Base-by-base conservation (phyloP, 2,797 vertebrate genomes). In the Calcarius lapponicus region DNA sequence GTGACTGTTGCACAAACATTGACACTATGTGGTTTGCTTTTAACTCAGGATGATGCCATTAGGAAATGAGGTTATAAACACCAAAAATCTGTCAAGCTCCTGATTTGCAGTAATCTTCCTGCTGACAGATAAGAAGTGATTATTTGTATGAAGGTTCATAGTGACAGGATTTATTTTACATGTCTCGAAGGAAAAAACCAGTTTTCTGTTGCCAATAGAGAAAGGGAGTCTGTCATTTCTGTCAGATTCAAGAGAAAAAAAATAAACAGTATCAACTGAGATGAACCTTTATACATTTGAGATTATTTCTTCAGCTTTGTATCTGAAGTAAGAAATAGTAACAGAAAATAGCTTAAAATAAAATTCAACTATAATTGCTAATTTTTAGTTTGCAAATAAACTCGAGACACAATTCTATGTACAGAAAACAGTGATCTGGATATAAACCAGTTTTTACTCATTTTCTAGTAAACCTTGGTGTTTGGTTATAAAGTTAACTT, bases 11-110 rank as follows among this genome's bases (percentile, higher is more conserved):
- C 80, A 61, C n/a, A 74, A 78, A 64, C 28, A 40, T 6, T 86
- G 80, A 64, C 80, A 69, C 56, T 25, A 6, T 60, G 48, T 76
- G 56, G 48, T 66, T 94, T 54, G 66, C 83, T 70, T 90, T 92
- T 93, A 84, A 81, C 66, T 85, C 13, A 0, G 53, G 57, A 61
- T 88, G 67, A 71, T 88, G 70, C 66, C 22, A 18, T 91, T 93
- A 95, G 84, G 80, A 92, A 95, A 62, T 81, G 51, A 92, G 76
- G 58, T 88, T 93, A 84, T 88, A 75, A 95, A 94, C 43, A 72
- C 36, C 43, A 84, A 62, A 89, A 92, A 88, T 86, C 85, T 90
- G 70, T 90, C 91, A 75, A 81, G 70, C 36, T 93, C 15, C 32
- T 86, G 88, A 88, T 92, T 86, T 88, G 58, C 47, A 86, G 42